Conservation (phyloP, 1,140 invertebrate species). For the Seison nebaliae region DNA sequence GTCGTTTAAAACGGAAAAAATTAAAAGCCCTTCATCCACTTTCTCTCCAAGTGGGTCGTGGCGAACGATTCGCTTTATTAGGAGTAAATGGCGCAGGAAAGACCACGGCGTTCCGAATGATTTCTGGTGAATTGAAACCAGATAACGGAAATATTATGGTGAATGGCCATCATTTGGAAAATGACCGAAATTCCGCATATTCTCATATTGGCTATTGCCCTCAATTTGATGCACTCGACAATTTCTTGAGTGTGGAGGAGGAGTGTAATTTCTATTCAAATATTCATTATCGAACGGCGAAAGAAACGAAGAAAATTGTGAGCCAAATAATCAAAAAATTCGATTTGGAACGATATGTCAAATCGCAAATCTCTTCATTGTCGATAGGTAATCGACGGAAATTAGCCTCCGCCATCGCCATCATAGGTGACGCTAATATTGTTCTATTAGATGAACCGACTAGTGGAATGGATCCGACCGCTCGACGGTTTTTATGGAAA, state of each 20-base stretch:
- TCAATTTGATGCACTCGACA: conserved; percentile 50
- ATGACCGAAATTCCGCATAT: too few species aligned
- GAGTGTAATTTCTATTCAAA: conserved; percentile 19
- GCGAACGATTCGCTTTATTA: conserved; percentile 63
- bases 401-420: conserved; percentile 35
- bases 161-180: conserved; percentile 18
- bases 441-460: conserved; percentile 34
- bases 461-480: conserved; percentile 14
- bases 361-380: conserved; percentile 19
- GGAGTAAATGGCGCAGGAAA: conserved; percentile 59
- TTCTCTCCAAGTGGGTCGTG: not conserved
- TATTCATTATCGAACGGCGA: conserved; percentile 19
- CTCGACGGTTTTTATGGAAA: conserved; percentile 13
- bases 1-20: not conserved
- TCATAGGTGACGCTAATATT: conserved; percentile 31
- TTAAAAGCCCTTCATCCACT: not conserved
- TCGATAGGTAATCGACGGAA: conserved; percentile 37
- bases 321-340: too few species aligned
- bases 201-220: conserved; percentile 46
- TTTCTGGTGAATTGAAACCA: conserved; percentile 27
- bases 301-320: conserved; percentile 22
- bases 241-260: conserved; percentile 35
- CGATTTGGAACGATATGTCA: conserved; percentile 32
- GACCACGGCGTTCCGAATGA: conserved; percentile 60
- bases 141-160: conserved; percentile 21